Evolutionary conservation across 2,888 invertebrate species (phyloP), one percentile per base, ranked within the genome.

Genomic region (Bimastos eiseni): DNA sequence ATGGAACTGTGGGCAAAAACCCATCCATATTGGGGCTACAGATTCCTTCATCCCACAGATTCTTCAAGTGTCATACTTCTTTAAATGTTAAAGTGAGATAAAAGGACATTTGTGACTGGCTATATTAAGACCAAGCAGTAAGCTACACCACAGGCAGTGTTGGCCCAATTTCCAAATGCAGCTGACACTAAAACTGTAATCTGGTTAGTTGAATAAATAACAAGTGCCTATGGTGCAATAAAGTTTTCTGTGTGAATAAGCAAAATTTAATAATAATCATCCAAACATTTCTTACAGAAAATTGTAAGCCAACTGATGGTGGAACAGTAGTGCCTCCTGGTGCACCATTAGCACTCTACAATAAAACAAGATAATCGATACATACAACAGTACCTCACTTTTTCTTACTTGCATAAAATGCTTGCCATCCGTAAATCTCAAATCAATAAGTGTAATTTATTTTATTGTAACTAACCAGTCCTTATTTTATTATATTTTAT

Each of bases 341-440:
- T 15, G 34, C 86, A 86, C 86, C 86, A 86, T 86, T 86, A 36
- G 86, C 86, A 86, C 86, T 86, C 86, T 86, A 33, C 17, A 86
- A 86, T 36, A 84, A 86, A 86, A 86, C 21, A 33, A 86, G 70
- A 70, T 70, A 1, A 70, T 70, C n/a, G 70, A 70, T n/a, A 49
- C 70, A 70, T 70, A 70, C 24, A n/a, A 70, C 55, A 24, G 30
- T 55, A 55, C 24, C 70, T 8, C 1, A 70, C 70, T n/a, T 70
- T 70, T 70, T 49, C 49, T 70, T 70, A 17, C n/a, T 70, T 8
- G n/a, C 11, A n/a, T 55, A 55, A 5, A 30, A 55, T 30, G 55
- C 24, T 6, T 55, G 55, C 44, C 19, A 44, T 13, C 19, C 19
- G 24, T 55, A 55, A 55, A 30, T 55, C 55, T 55, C 55, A n/a